phyloP scores from a whole-genome alignment of 2,113 vertebrate genomes.

The Pristiophorus japonicus region DNA sequence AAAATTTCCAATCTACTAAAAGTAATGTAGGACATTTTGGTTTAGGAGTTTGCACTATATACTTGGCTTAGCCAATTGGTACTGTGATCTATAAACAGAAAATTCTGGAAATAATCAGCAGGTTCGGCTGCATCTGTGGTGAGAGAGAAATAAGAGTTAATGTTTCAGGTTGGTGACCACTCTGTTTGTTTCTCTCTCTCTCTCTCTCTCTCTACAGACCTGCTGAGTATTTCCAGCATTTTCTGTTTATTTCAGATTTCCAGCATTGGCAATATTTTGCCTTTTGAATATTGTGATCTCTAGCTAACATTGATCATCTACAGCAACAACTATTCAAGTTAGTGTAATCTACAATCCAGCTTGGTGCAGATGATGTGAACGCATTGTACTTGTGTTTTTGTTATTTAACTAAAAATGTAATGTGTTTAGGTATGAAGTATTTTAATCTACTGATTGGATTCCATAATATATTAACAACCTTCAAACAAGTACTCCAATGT shows the following conservation, averaged over 20 bases:
- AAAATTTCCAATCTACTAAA: background rate
- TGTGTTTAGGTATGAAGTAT: background rate
- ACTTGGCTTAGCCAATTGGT: background rate
- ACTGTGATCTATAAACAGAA: background rate
- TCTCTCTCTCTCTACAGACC: background rate
- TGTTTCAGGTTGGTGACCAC: background rate
- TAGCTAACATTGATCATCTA: background rate
- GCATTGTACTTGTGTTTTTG: background rate
- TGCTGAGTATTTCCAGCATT: background rate
- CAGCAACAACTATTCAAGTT: no score
- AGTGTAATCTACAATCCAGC: background rate
- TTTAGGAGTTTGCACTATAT: background rate
- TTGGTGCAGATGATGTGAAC: background rate
- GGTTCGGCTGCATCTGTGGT: background rate
- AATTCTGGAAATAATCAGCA: background rate
- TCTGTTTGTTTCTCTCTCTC: no score
- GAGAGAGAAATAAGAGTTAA: background rate
- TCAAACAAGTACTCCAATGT: background rate
- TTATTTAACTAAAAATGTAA: background rate
- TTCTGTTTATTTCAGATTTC: background rate
- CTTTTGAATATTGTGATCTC: background rate
- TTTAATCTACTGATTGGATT: background rate
- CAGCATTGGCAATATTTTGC: background rate
- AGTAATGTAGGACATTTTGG: background rate
- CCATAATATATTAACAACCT: background rate